phyloP scores from a whole-genome alignment of 2,888 invertebrate species.

The Erebia palarica region DNA sequence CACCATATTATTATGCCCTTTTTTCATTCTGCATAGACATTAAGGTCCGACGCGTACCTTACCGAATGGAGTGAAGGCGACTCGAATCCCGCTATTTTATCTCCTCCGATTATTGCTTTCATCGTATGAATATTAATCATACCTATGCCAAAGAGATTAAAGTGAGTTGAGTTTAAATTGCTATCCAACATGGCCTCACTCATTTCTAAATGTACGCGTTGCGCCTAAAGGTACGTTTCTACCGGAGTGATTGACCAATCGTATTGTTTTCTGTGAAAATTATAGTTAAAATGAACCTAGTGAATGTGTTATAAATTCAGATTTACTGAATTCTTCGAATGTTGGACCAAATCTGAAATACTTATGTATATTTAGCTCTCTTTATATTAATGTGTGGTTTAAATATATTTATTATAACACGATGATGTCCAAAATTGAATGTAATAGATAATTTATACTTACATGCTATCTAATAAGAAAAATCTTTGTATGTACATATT shows the following conservation, averaged over 20 bases:
- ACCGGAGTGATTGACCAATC: not conserved
- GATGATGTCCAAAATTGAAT: slow-evolving; percentile 20
- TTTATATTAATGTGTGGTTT: slow-evolving; percentile 52
- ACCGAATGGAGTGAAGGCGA: no score
- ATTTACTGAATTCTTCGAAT: slow-evolving; percentile 50
- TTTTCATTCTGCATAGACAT: not conserved
- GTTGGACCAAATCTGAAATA: slow-evolving; percentile 70
- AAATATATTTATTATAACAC: slow-evolving; percentile 5
- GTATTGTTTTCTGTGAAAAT: slow-evolving; percentile 2
- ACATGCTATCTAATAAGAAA: slow-evolving; percentile 34
- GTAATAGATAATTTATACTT: slow-evolving; percentile 22
- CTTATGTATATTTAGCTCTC: slow-evolving; percentile 65
- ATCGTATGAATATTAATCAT: no score
- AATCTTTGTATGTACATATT: slow-evolving; percentile 42
- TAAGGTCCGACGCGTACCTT: not conserved
- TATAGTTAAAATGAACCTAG: not conserved
- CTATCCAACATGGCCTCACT: no score
- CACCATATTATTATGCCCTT: not conserved
- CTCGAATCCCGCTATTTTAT: no score
- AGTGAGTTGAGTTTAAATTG: no score
- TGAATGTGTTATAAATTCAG: slow-evolving; percentile 12
- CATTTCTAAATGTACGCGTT: no score
- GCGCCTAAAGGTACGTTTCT: not conserved
- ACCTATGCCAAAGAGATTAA: no score
- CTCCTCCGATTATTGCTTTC: no score